phyloP scores from a whole-genome alignment of 2,113 vertebrate species.

The Raphicerus campestris region DNA sequence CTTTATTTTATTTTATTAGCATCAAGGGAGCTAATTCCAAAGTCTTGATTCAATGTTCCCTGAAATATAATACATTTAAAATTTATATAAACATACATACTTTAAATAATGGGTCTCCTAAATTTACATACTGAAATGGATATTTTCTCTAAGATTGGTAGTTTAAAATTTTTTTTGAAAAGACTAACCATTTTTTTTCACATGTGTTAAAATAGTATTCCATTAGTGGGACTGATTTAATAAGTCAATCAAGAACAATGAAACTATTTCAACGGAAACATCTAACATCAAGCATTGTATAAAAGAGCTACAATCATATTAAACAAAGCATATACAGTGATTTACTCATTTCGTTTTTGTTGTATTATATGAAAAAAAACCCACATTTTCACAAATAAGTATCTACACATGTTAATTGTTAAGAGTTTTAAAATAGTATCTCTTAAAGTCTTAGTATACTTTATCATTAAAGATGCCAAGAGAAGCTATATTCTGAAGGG shows the following conservation, averaged over 20 bases:
- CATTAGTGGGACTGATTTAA: neutral
- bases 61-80: conserved; percentile 19
- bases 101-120: conserved; percentile 5
- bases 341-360: neutral
- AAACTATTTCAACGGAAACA: neutral
- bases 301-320: neutral
- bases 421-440: neutral
- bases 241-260: neutral
- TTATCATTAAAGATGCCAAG: neutral
- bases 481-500: neutral
- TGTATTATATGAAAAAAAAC: neutral
- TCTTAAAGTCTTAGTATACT: neutral
- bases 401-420: neutral
- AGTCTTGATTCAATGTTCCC: neutral
- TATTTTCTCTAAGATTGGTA: neutral
- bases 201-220: neutral
- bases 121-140: neutral
- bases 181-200: conserved; percentile 15
- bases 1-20: neutral
- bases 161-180: neutral
- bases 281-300: neutral
- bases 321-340: neutral
- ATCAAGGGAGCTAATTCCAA: neutral
- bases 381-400: conserved; percentile 8
- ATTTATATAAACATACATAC: neutral